phyloP scores from a whole-genome alignment of 2,888 invertebrate genomes.

The Ariolimax columbianus region DNA sequence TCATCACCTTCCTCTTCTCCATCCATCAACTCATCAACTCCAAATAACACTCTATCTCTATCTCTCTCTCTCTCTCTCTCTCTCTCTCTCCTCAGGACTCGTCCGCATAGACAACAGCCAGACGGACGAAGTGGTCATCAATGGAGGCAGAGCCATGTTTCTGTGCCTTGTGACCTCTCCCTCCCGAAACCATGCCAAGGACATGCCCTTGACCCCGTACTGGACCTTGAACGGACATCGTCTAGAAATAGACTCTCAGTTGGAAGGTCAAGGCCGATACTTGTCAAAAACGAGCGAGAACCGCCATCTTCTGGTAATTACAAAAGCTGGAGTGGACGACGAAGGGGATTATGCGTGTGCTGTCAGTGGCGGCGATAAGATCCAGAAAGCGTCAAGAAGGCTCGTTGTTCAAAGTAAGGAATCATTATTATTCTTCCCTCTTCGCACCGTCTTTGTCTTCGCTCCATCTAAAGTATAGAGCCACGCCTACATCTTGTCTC shows the following conservation, averaged over 20 bases:
- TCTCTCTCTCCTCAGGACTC: conserved; percentile 27
- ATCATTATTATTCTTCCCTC: neutral
- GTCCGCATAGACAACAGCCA: conserved; percentile 43
- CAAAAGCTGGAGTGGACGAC: conserved; percentile 60
- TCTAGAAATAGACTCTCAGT: conserved; percentile 31
- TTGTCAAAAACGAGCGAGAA: conserved; percentile 55
- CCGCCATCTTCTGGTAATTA: conserved; percentile 63
- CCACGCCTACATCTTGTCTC: no score
- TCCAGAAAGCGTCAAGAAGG: conserved; percentile 57
- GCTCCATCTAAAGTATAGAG: no score
- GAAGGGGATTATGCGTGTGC: conserved; percentile 67
- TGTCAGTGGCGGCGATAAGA: conserved; percentile 57
- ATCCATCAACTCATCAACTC: no score
- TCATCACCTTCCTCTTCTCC: neutral
- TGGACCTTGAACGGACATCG: conserved; percentile 46
- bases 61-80: no score
- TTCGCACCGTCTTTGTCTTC: no score
- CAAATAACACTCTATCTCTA: no score
- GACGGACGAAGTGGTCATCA: conserved; percentile 45
- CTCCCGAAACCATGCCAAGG: conserved; percentile 7
- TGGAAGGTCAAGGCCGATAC: conserved; percentile 54
- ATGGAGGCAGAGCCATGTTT: conserved; percentile 45
- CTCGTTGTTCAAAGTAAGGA: conserved; percentile 61
- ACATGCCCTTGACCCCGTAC: conserved; percentile 28
- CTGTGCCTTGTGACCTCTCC: conserved; percentile 48